phyloP scores from a whole-genome alignment of 2,888 invertebrate species.

The Drosophila hamatofila region DNA sequence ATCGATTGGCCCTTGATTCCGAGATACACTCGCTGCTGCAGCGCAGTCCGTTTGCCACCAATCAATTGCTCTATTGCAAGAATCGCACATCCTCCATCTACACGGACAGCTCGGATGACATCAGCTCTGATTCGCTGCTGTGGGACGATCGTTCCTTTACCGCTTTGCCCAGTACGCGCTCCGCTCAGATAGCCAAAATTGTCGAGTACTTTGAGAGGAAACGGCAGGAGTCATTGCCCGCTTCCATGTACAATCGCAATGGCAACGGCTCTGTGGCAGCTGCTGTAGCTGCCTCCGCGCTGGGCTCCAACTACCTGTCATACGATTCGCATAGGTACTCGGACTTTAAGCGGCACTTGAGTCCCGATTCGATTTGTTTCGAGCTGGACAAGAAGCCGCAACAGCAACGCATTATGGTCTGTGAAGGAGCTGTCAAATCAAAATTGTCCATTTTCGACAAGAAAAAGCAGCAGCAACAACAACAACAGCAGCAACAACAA shows the following conservation, averaged over 20 bases:
- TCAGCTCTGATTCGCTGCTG: constrained; percentile 91
- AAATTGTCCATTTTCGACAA: constrained; percentile 94
- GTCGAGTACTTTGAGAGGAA: constrained; percentile 95
- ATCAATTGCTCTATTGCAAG: constrained; percentile 87
- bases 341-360: constrained; percentile 82
- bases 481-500: neutral
- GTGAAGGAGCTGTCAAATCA: constrained; percentile 94
- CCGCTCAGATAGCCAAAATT: constrained; percentile 92
- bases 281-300: constrained; percentile 83
- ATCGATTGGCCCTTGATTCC: constrained; percentile 85
- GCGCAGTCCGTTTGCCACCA: constrained; percentile 85
- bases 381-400: constrained; percentile 85
- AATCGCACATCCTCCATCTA: constrained; percentile 92
- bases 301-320: constrained; percentile 82
- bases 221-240: constrained; percentile 86
- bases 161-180: constrained; percentile 86
- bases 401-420: constrained; percentile 90
- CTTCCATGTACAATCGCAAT: constrained; percentile 64
- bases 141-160: constrained; percentile 89
- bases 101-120: constrained; percentile 94
- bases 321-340: constrained; percentile 82
- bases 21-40: constrained; percentile 86
- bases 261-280: constrained; percentile 79
- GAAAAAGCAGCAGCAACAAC: constrained; percentile 85
- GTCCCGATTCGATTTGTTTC: constrained; percentile 83